phyloP scores from a whole-genome alignment of 2,113 vertebrate species.

The Corydoras maculifer region DNA sequence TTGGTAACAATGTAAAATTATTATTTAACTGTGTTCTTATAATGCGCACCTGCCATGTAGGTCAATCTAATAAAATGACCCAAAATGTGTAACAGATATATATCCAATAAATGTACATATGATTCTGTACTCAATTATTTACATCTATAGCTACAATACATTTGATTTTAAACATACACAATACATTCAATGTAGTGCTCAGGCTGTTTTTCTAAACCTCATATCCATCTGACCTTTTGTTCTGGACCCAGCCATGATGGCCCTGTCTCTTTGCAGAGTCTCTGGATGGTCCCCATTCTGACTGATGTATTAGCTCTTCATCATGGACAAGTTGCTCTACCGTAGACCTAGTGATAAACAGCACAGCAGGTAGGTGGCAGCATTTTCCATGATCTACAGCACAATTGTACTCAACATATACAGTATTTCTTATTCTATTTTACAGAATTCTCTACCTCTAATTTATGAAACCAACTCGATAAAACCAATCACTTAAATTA shows the following conservation, averaged over 20 bases:
- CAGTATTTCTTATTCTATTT: not conserved
- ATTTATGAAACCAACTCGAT: no score
- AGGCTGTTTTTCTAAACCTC: constrained; percentile 26
- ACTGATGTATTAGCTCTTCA: constrained; percentile 27
- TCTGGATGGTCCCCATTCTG: constrained; percentile 21
- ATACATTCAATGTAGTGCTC: constrained; percentile 23
- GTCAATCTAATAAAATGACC: no score
- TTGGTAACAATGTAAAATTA: no score
- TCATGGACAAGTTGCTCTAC: constrained; percentile 29
- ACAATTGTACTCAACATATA: not conserved
- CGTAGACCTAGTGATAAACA: constrained; percentile 20
- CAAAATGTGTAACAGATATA: not conserved
- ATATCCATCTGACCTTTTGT: constrained; percentile 39
- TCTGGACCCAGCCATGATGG: constrained; percentile 28
- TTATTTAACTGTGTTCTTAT: no score
- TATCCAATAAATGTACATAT: not conserved
- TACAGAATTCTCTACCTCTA: no score
- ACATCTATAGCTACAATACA: not conserved
- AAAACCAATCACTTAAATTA: no score
- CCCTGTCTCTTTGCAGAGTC: constrained; percentile 11
- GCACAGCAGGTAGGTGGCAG: not conserved
- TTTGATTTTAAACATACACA: constrained; percentile 8
- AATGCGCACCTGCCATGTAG: no score
- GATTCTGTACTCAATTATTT: not conserved
- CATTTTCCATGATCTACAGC: not conserved